Percentiles rank a stretch among this genome's conserved stretches.
Evolutionary conservation across 2,113 vertebrate genomes (phyloP).

Genomic region (Albula goreensis): DNA sequence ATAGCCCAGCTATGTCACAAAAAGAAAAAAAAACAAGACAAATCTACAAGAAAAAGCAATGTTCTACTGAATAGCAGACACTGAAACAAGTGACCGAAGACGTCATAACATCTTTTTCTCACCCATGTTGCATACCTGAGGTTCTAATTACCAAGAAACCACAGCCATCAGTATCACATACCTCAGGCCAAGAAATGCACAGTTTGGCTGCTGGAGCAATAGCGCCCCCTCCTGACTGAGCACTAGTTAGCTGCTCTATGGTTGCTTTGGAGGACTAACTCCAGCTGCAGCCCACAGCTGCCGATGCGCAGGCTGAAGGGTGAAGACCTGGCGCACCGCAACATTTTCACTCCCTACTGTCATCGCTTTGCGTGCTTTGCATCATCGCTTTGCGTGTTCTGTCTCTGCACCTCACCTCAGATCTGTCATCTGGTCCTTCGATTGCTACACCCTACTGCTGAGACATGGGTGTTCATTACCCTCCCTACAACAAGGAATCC

Average conservation of each 20-base stretch:
- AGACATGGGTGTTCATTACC: not conserved
- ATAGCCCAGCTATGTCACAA: not conserved
- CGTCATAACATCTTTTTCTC: no score
- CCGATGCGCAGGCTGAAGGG: not conserved
- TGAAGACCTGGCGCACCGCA: not conserved
- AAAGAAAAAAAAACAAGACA: no score
- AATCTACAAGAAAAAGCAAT: no score
- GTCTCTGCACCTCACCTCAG: not conserved
- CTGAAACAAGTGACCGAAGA: no score
- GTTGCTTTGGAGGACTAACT: not conserved
- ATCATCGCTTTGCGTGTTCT: not conserved
- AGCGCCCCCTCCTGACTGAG: not conserved
- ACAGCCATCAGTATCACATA: no score
- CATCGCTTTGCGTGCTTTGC: not conserved
- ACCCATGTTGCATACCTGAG: no score
- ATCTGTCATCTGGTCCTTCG: not conserved
- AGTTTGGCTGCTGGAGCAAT: not conserved
- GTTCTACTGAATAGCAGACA: no score
- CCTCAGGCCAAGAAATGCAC: not conserved
- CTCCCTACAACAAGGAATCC: not conserved
- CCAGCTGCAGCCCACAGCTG: conserved; percentile 3
- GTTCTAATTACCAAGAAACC: no score
- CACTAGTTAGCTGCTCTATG: not conserved
- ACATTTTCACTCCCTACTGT: not conserved
- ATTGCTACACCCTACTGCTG: not conserved